phyloP scores from a whole-genome alignment of 2,797 vertebrate genomes.

The Lagodon rhomboides region DNA sequence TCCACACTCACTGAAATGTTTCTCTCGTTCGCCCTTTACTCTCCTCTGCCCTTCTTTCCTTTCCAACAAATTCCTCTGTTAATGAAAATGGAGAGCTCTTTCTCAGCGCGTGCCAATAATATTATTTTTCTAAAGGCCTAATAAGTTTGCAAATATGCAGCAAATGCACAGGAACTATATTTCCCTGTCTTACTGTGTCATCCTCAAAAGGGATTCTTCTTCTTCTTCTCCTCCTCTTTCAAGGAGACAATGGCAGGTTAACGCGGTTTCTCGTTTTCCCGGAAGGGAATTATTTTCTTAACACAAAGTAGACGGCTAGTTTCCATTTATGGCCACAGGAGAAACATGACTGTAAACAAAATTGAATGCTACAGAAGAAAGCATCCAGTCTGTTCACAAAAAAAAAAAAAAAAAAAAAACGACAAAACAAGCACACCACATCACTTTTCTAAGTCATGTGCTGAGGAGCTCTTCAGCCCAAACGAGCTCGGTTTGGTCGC shows the following conservation, averaged over 20 bases:
- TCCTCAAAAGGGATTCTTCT: slow-evolving; percentile 1
- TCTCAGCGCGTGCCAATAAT: slow-evolving; percentile 78
- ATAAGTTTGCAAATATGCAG: slow-evolving; percentile 70
- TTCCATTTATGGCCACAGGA: slow-evolving; percentile 55
- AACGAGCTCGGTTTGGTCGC: slow-evolving; percentile 25
- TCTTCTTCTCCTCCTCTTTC: slow-evolving; percentile 15
- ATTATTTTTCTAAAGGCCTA: slow-evolving; percentile 83
- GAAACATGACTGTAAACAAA: slow-evolving; percentile 49
- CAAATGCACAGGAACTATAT: slow-evolving; percentile 58
- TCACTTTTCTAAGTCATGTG: slow-evolving; percentile 30
- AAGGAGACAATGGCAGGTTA: slow-evolving; percentile 37
- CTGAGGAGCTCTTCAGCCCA: slow-evolving; percentile 16
- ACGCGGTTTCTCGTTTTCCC: slow-evolving; percentile 57
- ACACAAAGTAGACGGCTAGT: slow-evolving; percentile 43
- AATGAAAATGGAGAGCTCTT: slow-evolving; percentile 82
- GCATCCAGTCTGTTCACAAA: slow-evolving; percentile 28
- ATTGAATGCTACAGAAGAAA: slow-evolving; percentile 44
- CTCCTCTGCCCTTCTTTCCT: slow-evolving; percentile 67
- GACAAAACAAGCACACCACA: slow-evolving; percentile 43
- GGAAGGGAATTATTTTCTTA: slow-evolving; percentile 57
- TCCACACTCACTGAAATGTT: slow-evolving; percentile 70
- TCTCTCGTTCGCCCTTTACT: slow-evolving; percentile 67
- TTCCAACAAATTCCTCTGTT: slow-evolving; percentile 80
- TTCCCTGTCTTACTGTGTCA: slow-evolving; percentile 24
- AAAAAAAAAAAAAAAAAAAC: neutral